These are phyloP conservation scores for Gracilinanus agilis DNA, from an alignment of 2,113 vertebrate genomes.

Conservation along the genomic window DNA sequence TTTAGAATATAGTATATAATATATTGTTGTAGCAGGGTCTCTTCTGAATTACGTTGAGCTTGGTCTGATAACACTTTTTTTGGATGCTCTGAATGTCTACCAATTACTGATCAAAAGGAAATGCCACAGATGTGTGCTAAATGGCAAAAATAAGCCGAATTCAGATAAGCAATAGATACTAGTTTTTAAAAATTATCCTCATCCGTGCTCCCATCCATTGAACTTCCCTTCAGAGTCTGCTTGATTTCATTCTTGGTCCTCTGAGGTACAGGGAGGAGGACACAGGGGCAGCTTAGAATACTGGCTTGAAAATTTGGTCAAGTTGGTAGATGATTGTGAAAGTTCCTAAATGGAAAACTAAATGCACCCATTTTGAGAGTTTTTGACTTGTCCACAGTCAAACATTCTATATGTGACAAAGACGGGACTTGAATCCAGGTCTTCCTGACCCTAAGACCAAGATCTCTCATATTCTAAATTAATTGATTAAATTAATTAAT, in stretches of 20 bases:
- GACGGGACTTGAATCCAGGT: not conserved
- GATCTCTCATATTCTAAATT: not conserved
- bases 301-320: slow-evolving; percentile 14
- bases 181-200: slow-evolving; percentile 24
- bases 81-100: not conserved
- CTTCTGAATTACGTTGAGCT: not conserved
- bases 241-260: slow-evolving; percentile 43
- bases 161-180: not conserved
- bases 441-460: not conserved
- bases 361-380: not conserved
- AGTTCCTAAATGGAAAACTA: slow-evolving; percentile 30
- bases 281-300: slow-evolving; percentile 5
- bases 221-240: slow-evolving; percentile 25
- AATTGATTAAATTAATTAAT: too few species aligned
- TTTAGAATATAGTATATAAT: not conserved
- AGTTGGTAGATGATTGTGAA: slow-evolving; percentile 37
- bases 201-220: slow-evolving; percentile 9
- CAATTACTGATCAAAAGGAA: not conserved
- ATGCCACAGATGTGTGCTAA: not conserved
- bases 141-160: not conserved
- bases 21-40: not conserved
- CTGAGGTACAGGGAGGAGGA: not conserved
- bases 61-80: not conserved
- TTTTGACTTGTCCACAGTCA: not conserved
- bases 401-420: not conserved